Conservation (phyloP, 2,797 vertebrate genomes). For the Liparis tanakae region DNA sequence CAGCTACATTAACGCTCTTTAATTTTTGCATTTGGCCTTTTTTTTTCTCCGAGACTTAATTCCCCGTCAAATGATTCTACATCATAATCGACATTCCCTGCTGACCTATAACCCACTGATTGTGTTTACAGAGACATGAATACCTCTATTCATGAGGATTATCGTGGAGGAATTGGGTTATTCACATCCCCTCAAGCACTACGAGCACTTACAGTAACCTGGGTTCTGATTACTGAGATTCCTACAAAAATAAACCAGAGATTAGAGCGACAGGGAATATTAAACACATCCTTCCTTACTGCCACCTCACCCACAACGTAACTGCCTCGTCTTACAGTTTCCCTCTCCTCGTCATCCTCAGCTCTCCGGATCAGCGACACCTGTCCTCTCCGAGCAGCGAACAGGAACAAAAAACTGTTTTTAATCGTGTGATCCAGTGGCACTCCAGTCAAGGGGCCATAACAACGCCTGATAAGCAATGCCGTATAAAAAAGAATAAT, state of each 20-base stretch:
- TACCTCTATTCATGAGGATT: not conserved
- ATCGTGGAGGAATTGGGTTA: not conserved
- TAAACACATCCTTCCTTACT: not conserved
- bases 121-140: not conserved
- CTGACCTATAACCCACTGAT: not conserved
- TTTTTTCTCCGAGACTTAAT: not conserved
- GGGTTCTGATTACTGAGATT: no score
- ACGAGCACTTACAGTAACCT: not conserved
- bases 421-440: constrained; percentile 13
- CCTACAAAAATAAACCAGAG: not conserved
- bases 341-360: not conserved
- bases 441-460: constrained; percentile 45
- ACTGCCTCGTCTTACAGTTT: not conserved
- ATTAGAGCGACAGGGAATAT: not conserved
- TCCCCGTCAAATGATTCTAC: not conserved
- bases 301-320: not conserved
- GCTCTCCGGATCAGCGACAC: not conserved
- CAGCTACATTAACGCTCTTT: not conserved
- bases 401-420: not conserved
- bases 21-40: not conserved
- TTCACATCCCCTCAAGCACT: not conserved
- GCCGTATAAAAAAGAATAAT: constrained; percentile 33
- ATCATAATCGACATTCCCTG: not conserved
- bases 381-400: not conserved
- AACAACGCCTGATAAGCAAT: no score